These are phyloP conservation scores for Reticulitermes speratus DNA, from an alignment of 1,140 invertebrate genomes.

Conservation along the genomic window DNA sequence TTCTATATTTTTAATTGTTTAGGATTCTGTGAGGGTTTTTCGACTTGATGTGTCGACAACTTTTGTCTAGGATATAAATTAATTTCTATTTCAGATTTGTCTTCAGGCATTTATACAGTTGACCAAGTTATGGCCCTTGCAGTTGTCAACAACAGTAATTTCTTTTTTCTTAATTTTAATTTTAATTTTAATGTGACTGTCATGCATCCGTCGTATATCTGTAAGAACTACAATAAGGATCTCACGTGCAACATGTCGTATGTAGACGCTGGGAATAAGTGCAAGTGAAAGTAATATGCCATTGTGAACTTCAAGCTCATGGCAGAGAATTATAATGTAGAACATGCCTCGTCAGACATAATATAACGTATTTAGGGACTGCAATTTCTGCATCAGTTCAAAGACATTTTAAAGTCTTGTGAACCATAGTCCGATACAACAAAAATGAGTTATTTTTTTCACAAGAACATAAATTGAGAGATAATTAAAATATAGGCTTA, in stretches of 20 bases:
- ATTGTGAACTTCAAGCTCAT: neutral
- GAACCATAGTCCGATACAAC: neutral
- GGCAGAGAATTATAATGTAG: neutral
- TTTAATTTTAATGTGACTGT: too few species aligned
- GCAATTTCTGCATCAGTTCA: neutral
- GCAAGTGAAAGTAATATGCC: constrained; percentile 5
- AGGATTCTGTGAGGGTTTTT: too few species aligned
- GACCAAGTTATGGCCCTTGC: too few species aligned
- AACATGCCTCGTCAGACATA: neutral
- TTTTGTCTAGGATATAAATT: too few species aligned
- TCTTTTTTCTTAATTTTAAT: too few species aligned
- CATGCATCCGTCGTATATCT: too few species aligned
- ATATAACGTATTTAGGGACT: neutral
- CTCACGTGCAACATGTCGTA: neutral
- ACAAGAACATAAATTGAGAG: neutral
- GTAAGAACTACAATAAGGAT: neutral
- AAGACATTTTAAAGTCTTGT: neutral
- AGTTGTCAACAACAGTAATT: too few species aligned
- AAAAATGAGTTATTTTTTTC: neutral
- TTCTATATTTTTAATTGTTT: too few species aligned
- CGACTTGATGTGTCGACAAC: too few species aligned
- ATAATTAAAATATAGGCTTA: neutral
- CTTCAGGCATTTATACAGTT: too few species aligned
- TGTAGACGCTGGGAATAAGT: neutral
- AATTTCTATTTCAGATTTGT: too few species aligned